Conservation (phyloP, 2,113 vertebrate species). For the Leucopsar rothschildi region DNA sequence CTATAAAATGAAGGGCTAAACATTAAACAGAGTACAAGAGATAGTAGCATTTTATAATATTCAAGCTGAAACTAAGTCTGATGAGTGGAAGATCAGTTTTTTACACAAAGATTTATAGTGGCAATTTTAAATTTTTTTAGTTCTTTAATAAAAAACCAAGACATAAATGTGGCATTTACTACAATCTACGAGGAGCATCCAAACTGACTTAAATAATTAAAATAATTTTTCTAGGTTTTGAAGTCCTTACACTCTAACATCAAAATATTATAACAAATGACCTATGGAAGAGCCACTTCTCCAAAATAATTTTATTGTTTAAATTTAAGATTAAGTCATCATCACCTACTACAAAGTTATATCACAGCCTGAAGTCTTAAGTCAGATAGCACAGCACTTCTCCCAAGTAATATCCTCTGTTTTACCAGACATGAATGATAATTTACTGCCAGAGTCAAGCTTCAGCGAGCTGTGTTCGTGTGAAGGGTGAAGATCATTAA, state of each 20-base stretch:
- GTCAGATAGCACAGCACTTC: background rate
- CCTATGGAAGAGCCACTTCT: background rate
- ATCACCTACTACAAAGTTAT: background rate
- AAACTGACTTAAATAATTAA: background rate
- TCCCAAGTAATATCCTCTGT: background rate
- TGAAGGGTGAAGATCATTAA: constrained; percentile 63
- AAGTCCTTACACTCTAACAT: background rate
- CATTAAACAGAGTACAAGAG: background rate
- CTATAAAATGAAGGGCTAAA: background rate
- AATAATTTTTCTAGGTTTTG: background rate
- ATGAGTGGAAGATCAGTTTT: background rate
- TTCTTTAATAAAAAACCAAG: background rate
- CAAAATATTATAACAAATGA: background rate
- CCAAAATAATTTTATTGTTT: background rate
- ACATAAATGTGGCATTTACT: background rate
- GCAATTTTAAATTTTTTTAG: background rate
- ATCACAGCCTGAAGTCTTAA: background rate
- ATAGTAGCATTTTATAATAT: background rate
- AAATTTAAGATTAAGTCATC: background rate
- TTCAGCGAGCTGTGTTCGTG: background rate
- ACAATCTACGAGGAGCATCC: background rate
- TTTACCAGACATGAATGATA: background rate
- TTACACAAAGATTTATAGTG: background rate
- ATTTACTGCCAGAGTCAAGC: constrained; percentile 31
- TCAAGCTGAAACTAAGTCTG: background rate